phyloP scores from a whole-genome alignment of 2,888 invertebrate species.

The Allygus modestus region DNA sequence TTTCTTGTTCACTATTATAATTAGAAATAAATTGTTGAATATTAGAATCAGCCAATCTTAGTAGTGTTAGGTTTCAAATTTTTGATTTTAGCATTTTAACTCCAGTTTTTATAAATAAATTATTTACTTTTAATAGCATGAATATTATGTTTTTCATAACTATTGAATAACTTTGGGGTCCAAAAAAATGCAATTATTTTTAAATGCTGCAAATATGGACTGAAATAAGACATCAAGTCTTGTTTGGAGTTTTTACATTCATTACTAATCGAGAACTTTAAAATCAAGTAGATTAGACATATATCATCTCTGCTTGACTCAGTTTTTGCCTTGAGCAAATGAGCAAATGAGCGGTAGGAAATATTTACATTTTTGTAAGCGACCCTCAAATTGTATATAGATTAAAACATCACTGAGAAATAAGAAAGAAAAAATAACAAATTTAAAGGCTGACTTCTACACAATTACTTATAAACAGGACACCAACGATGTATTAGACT shows the following conservation, averaged over 20 bases:
- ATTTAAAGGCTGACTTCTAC: no score
- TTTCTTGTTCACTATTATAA: background rate
- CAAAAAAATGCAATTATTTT: conserved; percentile 49
- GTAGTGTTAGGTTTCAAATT: background rate
- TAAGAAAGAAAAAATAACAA: no score
- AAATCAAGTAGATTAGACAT: conserved; percentile 10
- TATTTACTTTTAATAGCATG: background rate
- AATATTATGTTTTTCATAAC: background rate
- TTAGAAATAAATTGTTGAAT: background rate
- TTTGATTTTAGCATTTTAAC: background rate
- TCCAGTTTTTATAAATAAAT: background rate
- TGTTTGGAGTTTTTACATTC: conserved; percentile 13
- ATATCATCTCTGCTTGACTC: background rate
- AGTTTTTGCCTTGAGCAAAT: background rate
- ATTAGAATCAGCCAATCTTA: background rate
- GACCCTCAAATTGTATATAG: background rate
- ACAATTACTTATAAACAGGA: no score
- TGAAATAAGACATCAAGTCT: conserved; percentile 8
- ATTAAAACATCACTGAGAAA: no score
- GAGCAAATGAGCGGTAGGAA: background rate
- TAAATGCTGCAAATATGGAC: background rate
- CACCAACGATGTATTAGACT: no score
- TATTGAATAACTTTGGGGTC: conserved; percentile 46
- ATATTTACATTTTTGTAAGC: background rate
- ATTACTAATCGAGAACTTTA: background rate